These are phyloP conservation scores for Neoniphon sammara DNA, from an alignment of 2,797 vertebrate genomes.

Conservation along the genomic window DNA sequence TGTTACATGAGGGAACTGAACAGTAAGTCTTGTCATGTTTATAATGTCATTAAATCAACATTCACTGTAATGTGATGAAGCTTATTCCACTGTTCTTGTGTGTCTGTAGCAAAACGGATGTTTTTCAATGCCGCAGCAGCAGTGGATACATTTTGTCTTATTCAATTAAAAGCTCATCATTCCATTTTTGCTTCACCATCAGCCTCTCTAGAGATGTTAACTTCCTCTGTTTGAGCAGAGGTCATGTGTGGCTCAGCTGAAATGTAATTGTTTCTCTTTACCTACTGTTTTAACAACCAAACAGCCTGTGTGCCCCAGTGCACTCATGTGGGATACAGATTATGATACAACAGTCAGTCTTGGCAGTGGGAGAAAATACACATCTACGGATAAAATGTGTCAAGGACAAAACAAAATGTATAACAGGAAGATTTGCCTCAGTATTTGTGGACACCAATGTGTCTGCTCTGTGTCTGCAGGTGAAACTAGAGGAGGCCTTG, in stretches of 20 bases:
- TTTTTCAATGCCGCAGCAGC: constrained; percentile 52
- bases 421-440: neutral
- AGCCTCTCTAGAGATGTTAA: constrained; percentile 59
- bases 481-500: constrained; percentile 95
- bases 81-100: constrained; percentile 13
- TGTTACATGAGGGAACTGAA: constrained; percentile 21
- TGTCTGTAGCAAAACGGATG: constrained; percentile 48
- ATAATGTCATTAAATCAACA: constrained; percentile 53
- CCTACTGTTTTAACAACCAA: constrained; percentile 53
- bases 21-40: constrained; percentile 28
- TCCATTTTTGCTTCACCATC: constrained; percentile 55
- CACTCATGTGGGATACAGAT: neutral
- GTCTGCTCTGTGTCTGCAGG: constrained; percentile 77
- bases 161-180: constrained; percentile 76
- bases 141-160: constrained; percentile 51
- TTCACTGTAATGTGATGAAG: constrained; percentile 44
- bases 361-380: neutral
- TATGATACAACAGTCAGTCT: neutral
- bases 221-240: constrained; percentile 63
- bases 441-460: neutral
- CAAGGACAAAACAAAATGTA: no score
- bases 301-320: constrained; percentile 17
- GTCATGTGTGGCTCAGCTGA: constrained; percentile 42
- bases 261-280: constrained; percentile 31
- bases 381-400: neutral